phyloP scores from a whole-genome alignment of 2,113 vertebrate species.

The Triplophysa tibetana region DNA sequence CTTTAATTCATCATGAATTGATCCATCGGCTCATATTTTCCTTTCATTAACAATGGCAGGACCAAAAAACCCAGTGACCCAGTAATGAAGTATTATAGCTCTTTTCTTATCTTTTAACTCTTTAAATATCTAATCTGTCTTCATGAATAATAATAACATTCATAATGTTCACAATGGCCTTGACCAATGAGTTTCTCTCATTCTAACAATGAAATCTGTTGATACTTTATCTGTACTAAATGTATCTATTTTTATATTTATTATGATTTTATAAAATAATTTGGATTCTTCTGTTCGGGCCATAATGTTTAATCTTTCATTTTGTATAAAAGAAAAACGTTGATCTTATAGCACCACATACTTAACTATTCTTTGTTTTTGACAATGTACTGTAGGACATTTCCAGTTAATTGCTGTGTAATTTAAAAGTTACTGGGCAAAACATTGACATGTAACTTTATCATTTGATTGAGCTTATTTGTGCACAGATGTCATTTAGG shows the following conservation, averaged over 20 bases:
- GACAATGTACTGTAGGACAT: background rate
- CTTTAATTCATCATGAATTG: background rate
- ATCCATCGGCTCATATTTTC: background rate
- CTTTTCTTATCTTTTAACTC: background rate
- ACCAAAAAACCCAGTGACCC: background rate
- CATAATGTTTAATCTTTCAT: background rate
- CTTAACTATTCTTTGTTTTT: background rate
- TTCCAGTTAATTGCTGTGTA: background rate
- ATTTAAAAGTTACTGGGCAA: background rate
- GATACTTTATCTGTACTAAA: background rate
- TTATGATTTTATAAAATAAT: background rate
- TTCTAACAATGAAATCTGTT: background rate
- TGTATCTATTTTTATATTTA: background rate
- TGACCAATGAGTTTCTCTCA: conserved; percentile 1
- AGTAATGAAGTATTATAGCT: background rate
- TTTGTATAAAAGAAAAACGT: background rate
- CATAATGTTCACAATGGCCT: conserved; percentile 32
- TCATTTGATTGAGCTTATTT: background rate
- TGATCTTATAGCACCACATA: background rate
- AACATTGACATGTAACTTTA: background rate
- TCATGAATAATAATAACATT: background rate
- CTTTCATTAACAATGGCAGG: conserved; percentile 37
- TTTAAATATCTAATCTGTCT: background rate
- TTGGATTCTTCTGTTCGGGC: background rate
- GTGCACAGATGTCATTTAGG: background rate